Evolutionary conservation across 2,797 vertebrate species (phyloP), one percentile per base, ranked within the genome.

Genomic region (Monodelphis domestica): DNA sequence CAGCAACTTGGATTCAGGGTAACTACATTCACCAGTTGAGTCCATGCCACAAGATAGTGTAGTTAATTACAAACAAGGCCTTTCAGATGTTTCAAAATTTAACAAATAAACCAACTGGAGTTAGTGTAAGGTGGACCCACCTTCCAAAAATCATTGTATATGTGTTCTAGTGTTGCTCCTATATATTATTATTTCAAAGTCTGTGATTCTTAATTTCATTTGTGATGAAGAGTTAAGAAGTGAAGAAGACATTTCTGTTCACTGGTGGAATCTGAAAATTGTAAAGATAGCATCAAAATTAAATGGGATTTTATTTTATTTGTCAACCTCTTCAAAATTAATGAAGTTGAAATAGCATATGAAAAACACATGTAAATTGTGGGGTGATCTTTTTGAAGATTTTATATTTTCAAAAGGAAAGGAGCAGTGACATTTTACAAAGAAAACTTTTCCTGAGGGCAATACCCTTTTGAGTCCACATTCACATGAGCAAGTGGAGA

Each of bases 291-390:
- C 89, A 28, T 89, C 87, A 93, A 24, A 94, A 91, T 88, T 94
- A 84, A 94, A 90, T 96, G 95, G 17, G 95, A 91, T 95, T 91
- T n/a, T 53, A 56, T 33, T 63, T 91, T 95, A 70, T 92, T 95
- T 93, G 3, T 84, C 50, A 84, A 26, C 94, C 57, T 84, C 59
- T 90, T 94, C 93, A 95, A 33, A 54, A 90, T 53, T 94, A 96
- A 96, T 97, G 94, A 96, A 96, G 95, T 95, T 59, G 91, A 96
- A 92, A 52, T 94, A 53, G 33, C 33, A 94, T 93, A 14, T 94
- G 92, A 95, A 90, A 95, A 94, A 96, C 96, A 92, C 93, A 93
- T 90, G 87, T 93, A 92, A 0, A 89, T 89, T 90, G 24, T 94
- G n/a, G 2, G 92, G 88, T 92, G 24, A 10, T 94, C 52, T 94